Base-by-base conservation (phyloP, 2,797 vertebrate species). In the Sitta carolinensis region DNA sequence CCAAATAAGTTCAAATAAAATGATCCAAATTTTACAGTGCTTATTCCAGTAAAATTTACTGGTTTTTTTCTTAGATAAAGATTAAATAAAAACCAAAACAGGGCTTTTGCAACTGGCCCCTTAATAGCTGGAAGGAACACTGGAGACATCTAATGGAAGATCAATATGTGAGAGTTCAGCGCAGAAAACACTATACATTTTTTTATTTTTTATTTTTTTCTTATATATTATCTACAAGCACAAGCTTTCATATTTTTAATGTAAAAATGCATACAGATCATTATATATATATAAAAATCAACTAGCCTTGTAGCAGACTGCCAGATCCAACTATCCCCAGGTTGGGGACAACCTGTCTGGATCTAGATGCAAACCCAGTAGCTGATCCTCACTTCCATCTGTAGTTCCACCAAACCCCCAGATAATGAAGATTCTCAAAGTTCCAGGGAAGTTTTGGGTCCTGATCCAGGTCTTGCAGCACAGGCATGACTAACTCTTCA, bases 231-330 rank as follows among this genome's bases (percentile, higher is more conserved):
- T 95, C 94, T 97, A 94, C 91, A 92, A 82, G 94, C 92, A 96
- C 89, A 93, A 95, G 94, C 96, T 94, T 94, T 86, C 73, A 48
- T 96, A 81, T 92, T 94, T 94, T 96, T 72, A 78, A 91, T 94
- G 92, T 97, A 95, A 96, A 97, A 96, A 97, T 91, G 95, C 94
- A 94, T 96, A 96, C 94, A 96, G 87, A 93, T 96, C 94, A 81
- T 94, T 84, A 94, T 96, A 95, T 93, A 95, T 93, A 93, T 96
- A 96, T 93, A 96, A 96, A 96, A 96, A 95, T 87, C 93, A 95
- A 92, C 72, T 92, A 95, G 86, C 81, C 81, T 94, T 83, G 68
- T 80, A 92, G 84, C 93, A 95, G 93, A 95, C 93, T 84, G 84
- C 87, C 91, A 90, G 79, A 86, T 92, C 87, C 79, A 94, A 86